Evolutionary conservation across 2,888 invertebrate genomes (phyloP).

Genomic region (Keiferia lycopersicella): DNA sequence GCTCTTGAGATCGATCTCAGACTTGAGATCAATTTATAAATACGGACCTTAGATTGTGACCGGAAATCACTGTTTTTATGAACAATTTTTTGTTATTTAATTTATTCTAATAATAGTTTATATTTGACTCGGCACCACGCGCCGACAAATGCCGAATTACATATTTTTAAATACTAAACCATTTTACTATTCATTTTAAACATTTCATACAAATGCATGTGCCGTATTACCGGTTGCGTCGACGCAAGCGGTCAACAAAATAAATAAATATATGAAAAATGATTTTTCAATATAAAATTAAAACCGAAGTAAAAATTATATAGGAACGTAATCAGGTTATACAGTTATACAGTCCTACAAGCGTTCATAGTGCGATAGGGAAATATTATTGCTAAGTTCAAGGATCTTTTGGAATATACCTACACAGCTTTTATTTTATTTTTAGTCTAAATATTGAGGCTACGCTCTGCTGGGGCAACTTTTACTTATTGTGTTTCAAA

Average conservation of each 20-base stretch:
- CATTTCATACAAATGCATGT: slow-evolving; percentile 43
- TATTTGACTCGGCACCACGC: slow-evolving; percentile 33
- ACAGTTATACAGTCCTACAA: slow-evolving; percentile 22
- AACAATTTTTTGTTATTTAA: neutral
- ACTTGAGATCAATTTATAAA: too few species aligned
- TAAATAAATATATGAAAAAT: slow-evolving; percentile 32
- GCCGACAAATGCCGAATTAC: slow-evolving; percentile 38
- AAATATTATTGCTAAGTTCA: slow-evolving; percentile 11
- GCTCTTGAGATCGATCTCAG: too few species aligned
- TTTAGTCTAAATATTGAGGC: slow-evolving; percentile 12
- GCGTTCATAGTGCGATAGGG: slow-evolving; percentile 16
- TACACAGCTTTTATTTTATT: slow-evolving; percentile 18
- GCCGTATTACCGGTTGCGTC: slow-evolving; percentile 29
- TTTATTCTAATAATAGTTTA: neutral
- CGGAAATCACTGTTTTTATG: neutral
- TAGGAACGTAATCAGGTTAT: slow-evolving; percentile 37
- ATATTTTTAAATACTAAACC: slow-evolving; percentile 43
- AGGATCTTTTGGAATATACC: slow-evolving; percentile 13
- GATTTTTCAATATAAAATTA: slow-evolving; percentile 20
- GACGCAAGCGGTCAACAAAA: slow-evolving; percentile 32
- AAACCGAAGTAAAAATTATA: slow-evolving; percentile 33
- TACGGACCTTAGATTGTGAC: too few species aligned
- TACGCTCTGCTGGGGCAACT: slow-evolving; percentile 1
- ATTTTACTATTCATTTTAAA: slow-evolving; percentile 44
- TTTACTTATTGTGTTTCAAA: neutral